Evolutionary conservation across 2,888 invertebrate species (phyloP), one percentile per base, ranked within the genome.

Genomic region (Eucriotettix oculatus): DNA sequence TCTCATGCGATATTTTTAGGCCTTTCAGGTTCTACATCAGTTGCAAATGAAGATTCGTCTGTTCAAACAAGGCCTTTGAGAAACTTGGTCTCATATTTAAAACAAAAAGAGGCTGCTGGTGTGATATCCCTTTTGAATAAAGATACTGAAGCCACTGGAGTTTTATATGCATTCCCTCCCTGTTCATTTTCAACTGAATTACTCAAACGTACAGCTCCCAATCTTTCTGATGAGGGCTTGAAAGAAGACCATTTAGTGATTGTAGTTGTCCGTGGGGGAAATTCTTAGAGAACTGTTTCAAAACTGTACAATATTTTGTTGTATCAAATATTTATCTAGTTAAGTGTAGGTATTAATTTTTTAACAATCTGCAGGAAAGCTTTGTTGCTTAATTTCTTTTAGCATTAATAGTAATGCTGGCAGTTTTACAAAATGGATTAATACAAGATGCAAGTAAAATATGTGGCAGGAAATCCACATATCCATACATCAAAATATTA

Each of bases 101-200:
- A 96, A 71, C 97, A 97, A 71, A 99, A 99, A 74, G 97, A 98
- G 74, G 98, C 99, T 40, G 98, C 98, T 10, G 99, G 99, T 62
- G 97, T 98, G 0, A 95, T 98, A 67, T 92, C 94, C 0, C 77
- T 97, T 17, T 73, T 89, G 17, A 90, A 89, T 69, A 92, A 91
- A 73, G 92, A 93, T 71, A 90, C 90, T 0, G 92, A 90, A 71
- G 89, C 90, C 1, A 90, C 92, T n/a, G 96, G 95, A 42, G 94
- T 97, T 10, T 78, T 97, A 43, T 97, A 98, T 74, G 94, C 96
- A 56, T 97, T 98, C 74, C 97, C 97, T 62, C 96, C 96, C 14
- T 96, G 96, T 76, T 84, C 90, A 58, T 97, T 96, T 73, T 94
- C 95, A 52, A 86, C 92, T 14, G 93, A 95, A 67, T 79, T 95